Percentiles rank a stretch among this genome's conserved stretches.
Evolutionary conservation across 1,140 invertebrate genomes (phyloP).

Genomic region (Diplogasteroides magnus): DNA sequence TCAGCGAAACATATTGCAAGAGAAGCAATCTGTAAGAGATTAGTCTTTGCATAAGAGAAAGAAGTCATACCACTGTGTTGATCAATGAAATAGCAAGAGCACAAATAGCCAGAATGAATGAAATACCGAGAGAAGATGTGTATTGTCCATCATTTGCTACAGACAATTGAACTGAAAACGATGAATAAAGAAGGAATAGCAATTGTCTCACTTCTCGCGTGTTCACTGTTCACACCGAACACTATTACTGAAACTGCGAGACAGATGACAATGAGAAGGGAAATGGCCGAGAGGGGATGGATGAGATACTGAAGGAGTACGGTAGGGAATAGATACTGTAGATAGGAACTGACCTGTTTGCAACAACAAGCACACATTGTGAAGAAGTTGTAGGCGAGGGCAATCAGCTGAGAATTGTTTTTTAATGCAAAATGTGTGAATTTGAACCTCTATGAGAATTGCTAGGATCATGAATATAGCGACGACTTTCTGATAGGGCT

Average conservation of each 20-base stretch:
- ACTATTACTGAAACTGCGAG: neutral
- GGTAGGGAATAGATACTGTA: neutral
- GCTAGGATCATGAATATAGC: too few relatives aligned
- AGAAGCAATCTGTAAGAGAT: neutral
- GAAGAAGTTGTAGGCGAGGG: neutral
- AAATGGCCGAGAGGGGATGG: neutral
- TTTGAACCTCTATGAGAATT: too few relatives aligned
- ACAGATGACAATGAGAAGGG: neutral
- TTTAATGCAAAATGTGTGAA: too few relatives aligned
- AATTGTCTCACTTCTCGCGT: neutral
- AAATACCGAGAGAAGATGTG: neutral
- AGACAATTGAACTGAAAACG: neutral
- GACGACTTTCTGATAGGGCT: too few relatives aligned
- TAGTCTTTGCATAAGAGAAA: neutral
- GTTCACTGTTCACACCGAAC: neutral
- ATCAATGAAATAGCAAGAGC: neutral
- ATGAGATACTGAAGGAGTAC: neutral
- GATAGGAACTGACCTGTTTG: neutral
- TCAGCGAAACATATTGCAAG: neutral
- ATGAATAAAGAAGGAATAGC: neutral
- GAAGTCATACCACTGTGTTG: neutral
- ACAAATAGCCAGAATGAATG: neutral
- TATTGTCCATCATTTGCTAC: neutral
- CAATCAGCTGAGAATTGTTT: neutral
- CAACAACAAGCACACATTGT: neutral